These are phyloP conservation scores for Paracanthobrama guichenoti DNA, from an alignment of 2,113 vertebrate genomes.

Conservation along the genomic window DNA sequence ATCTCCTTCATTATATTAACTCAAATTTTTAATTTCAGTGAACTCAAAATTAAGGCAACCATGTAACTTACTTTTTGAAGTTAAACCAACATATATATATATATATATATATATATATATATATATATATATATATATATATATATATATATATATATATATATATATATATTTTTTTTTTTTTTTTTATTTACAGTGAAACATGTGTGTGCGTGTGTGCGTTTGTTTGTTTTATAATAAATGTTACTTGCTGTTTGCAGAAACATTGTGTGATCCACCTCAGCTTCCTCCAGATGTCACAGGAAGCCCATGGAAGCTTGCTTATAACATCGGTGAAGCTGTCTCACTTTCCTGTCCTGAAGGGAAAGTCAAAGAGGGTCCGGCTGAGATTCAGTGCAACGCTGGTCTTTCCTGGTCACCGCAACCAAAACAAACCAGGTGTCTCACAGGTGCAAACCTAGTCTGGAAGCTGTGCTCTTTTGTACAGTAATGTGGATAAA, in stretches of 20 bases:
- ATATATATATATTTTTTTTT: too few relatives aligned
- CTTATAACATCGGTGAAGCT: slow-evolving; percentile 81
- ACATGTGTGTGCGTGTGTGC: too few relatives aligned
- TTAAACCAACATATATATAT: too few relatives aligned
- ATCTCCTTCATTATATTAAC: too few relatives aligned
- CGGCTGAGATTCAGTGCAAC: slow-evolving; percentile 74
- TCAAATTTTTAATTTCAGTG: too few relatives aligned
- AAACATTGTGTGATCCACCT: slow-evolving; percentile 73
- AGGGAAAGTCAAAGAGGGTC: slow-evolving; percentile 67
- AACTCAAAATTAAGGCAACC: too few relatives aligned
- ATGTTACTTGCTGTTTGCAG: slow-evolving; percentile 53
- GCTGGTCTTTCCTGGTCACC: slow-evolving; percentile 90
- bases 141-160: too few relatives aligned
- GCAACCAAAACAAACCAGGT: slow-evolving; percentile 65
- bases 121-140: too few relatives aligned
- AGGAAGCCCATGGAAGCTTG: slow-evolving; percentile 71
- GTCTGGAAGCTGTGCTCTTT: not conserved
- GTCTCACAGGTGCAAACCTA: slow-evolving; percentile 66
- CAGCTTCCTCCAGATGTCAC: slow-evolving; percentile 63
- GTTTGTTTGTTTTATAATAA: not conserved
- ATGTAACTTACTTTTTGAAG: too few relatives aligned
- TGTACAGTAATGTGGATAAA: not conserved
- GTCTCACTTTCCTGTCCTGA: slow-evolving; percentile 78
- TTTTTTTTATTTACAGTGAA: too few relatives aligned
- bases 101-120: too few relatives aligned